Base-by-base conservation (phyloP, 2,113 vertebrate genomes). In the Meriones unguiculatus region DNA sequence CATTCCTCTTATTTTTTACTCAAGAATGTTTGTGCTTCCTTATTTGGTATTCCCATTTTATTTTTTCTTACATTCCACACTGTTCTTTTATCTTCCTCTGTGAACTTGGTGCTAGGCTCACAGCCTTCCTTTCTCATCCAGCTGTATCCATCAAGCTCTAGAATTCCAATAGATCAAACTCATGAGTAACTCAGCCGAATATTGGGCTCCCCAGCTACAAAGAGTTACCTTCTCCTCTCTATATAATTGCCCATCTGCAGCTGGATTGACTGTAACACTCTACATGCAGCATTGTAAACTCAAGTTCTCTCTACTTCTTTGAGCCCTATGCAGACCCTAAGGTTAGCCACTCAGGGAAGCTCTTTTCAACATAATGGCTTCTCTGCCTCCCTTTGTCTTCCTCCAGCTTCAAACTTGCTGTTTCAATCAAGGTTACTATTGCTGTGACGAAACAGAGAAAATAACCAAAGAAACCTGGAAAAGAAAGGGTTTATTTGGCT, bases 1-100 rank as follows among this genome's bases (percentile, higher is more conserved):
- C 9, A 57, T 82, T 65, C 17, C n/a, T 69, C 72, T 54, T 54
- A 7, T 67, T 76, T 62, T 52, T 38, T 69, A n/a, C 69, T 82
- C 76, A 35, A 90, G 89, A 62, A 25, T 93, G 46, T 54, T 92
- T 95, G 90, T 67, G 38, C 59, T 87, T 94, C 62, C 50, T 75
- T 96, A 22, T 84, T 57, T 87, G 86, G 20, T 6, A 10, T 30
- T 89, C 69, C 30, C 57, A 77, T 87, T 87, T 62, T 72, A 41
- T 54, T 8, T 94, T 91, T 94, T 92, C 73, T 57, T 52, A 11
- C 32, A 54, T 93, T 91, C 84, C 25, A 67, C 78, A 52, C 52
- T 89, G 69, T 84, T 91, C 38, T 86, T 81, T 88, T 8, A 17
- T 65, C 57, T 70, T 89, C 70, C 32, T 91, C 50, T 8, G 46